phyloP scores from a whole-genome alignment of 2,113 vertebrate species.

The Otus sunia region DNA sequence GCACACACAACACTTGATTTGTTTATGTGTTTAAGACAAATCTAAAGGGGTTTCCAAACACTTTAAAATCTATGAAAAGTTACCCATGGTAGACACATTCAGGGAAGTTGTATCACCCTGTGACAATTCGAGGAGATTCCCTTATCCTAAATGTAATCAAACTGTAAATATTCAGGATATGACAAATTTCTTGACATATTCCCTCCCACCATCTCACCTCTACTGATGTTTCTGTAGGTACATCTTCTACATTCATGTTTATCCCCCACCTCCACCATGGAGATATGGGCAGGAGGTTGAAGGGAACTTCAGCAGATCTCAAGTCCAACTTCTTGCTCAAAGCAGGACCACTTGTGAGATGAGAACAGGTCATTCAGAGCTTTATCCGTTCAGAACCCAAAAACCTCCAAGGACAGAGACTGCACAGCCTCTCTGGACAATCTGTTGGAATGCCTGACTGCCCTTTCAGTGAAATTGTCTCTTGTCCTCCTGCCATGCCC shows the following conservation, averaged over 20 bases:
- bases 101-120: neutral
- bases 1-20: neutral
- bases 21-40: neutral
- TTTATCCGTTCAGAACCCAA: neutral
- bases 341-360: neutral
- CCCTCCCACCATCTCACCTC: too few species aligned
- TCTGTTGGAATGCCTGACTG: neutral
- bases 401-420: neutral
- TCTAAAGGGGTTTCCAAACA: neutral
- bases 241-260: accelerated
- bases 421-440: neutral
- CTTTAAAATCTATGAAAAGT: neutral
- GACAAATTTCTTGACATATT: neutral
- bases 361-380: neutral
- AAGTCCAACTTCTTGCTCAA: neutral
- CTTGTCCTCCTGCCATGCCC: accelerated
- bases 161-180: neutral
- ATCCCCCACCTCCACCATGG: neutral
- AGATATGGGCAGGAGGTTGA: neutral
- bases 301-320: accelerated
- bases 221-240: neutral
- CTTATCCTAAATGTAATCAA: neutral
- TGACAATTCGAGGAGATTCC: neutral
- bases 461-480: neutral
- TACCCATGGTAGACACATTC: accelerated